These are phyloP conservation scores for Proteles cristata DNA, from an alignment of 2,113 vertebrate genomes.

Conservation along the genomic window DNA sequence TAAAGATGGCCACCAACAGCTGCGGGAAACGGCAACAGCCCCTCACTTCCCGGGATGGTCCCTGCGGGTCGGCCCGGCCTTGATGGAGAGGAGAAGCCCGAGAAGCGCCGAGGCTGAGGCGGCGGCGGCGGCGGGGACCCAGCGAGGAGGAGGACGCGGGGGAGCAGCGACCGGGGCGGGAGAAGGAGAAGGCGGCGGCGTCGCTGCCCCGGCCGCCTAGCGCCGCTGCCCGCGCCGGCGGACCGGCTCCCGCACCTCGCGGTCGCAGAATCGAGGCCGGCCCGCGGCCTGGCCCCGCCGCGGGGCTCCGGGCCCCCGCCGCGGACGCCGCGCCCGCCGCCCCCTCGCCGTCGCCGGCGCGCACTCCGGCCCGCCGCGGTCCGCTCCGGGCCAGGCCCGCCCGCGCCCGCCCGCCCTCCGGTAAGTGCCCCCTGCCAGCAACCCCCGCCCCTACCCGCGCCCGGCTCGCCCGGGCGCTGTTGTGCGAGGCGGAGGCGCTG, in stretches of 20 bases:
- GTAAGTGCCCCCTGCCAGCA: slow-evolving; percentile 42
- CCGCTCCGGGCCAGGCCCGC: neutral
- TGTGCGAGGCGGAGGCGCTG: slow-evolving; percentile 53
- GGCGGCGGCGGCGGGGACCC: slow-evolving; percentile 69
- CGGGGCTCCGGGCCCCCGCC: slow-evolving; percentile 22
- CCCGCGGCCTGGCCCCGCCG: neutral
- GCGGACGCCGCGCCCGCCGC: neutral
- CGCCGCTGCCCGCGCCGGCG: slow-evolving; percentile 37
- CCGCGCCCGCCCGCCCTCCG: neutral
- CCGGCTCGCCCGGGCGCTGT: neutral
- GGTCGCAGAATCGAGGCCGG: neutral
- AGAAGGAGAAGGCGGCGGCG: slow-evolving; percentile 64
- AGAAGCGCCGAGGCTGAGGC: slow-evolving; percentile 73
- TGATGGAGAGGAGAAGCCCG: slow-evolving; percentile 75
- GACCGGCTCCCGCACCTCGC: neutral
- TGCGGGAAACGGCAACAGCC: slow-evolving; percentile 67
- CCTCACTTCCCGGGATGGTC: slow-evolving; percentile 67
- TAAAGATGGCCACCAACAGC: slow-evolving; percentile 86
- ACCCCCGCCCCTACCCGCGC: neutral
- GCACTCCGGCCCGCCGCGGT: neutral
- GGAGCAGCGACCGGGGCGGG: neutral
- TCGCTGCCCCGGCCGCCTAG: slow-evolving; percentile 68
- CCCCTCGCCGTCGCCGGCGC: neutral
- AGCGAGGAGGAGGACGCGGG: slow-evolving; percentile 57
- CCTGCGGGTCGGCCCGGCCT: slow-evolving; percentile 74